Evolutionary conservation across 2,888 invertebrate species (phyloP).

Genomic region (Ametastegia equiseti): DNA sequence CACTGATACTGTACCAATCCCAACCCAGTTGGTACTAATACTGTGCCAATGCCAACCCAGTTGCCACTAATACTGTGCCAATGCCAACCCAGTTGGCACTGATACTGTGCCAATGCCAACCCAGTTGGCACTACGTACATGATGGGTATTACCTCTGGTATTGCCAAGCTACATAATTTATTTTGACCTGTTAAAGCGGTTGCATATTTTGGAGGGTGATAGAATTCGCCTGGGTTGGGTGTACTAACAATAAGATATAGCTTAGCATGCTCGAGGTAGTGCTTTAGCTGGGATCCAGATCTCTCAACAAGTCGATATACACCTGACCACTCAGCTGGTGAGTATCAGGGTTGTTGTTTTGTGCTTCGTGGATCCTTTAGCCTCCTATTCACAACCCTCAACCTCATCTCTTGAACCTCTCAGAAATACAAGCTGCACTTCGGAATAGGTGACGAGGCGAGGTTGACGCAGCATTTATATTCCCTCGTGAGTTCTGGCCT

Average conservation of each 20-base stretch:
- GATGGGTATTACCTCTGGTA: too few species aligned
- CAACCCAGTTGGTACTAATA: too few species aligned
- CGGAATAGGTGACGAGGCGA: neutral
- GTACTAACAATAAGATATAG: conserved; percentile 1
- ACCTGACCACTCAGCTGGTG: conserved; percentile 10
- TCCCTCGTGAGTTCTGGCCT: conserved; percentile 20
- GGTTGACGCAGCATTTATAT: conserved; percentile 33
- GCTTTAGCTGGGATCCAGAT: neutral
- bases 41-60: too few species aligned
- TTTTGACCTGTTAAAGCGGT: too few species aligned
- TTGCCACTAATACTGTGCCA: too few species aligned
- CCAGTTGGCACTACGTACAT: too few species aligned
- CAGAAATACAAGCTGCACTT: conserved; percentile 19
- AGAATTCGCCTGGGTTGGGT: too few species aligned
- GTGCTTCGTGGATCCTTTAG: neutral
- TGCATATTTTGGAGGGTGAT: too few species aligned
- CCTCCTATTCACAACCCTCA: conserved; percentile 17
- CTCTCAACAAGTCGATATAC: conserved; percentile 30
- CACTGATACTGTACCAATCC: too few species aligned
- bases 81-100: too few species aligned
- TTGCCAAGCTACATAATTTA: too few species aligned
- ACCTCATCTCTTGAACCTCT: conserved; percentile 34
- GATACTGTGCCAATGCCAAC: too few species aligned
- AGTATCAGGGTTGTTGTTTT: neutral
- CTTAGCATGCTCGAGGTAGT: neutral